Conservation (phyloP, 2,113 vertebrate genomes). For the Cricetomys ansorgei region DNA sequence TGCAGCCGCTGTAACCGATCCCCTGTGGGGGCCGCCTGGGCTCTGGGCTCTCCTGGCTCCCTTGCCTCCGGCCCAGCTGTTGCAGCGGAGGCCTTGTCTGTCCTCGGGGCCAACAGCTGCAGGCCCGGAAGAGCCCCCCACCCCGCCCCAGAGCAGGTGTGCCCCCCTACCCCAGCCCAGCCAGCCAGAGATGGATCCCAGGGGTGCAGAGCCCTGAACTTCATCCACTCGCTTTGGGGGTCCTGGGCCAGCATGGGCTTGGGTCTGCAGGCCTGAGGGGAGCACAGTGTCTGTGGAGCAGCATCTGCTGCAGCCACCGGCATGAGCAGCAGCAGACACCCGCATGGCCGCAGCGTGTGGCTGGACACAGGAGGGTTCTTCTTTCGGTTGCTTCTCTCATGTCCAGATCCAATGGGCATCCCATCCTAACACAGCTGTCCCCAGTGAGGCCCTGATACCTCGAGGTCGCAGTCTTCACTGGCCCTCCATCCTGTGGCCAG, state of each 20-base stretch:
- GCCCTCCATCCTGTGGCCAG: background rate
- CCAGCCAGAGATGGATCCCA: slow-evolving; percentile 10
- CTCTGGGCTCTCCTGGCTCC: slow-evolving; percentile 35
- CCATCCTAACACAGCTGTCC: background rate
- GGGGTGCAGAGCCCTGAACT: background rate
- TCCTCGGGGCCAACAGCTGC: slow-evolving; percentile 86
- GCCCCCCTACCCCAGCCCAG: background rate
- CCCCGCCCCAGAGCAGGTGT: slow-evolving; percentile 64
- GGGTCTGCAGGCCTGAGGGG: background rate
- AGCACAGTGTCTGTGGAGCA: background rate
- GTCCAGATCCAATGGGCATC: background rate
- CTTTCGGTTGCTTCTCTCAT: too few species aligned
- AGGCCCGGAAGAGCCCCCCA: slow-evolving; percentile 48
- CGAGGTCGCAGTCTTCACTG: background rate
- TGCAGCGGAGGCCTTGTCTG: slow-evolving; percentile 81
- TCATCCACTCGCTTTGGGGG: background rate
- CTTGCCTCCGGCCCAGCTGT: slow-evolving; percentile 85
- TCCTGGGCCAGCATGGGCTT: background rate
- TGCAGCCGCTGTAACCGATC: slow-evolving; percentile 46
- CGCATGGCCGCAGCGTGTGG: too few species aligned
- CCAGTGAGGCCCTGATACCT: background rate
- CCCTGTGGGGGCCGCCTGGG: background rate
- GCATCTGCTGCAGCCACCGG: background rate
- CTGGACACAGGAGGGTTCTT: background rate
- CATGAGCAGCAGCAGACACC: background rate